Percentiles rank a stretch among this genome's conserved stretches.
Conservation (phyloP, 2,113 vertebrate species). For the Prolemur simus region DNA sequence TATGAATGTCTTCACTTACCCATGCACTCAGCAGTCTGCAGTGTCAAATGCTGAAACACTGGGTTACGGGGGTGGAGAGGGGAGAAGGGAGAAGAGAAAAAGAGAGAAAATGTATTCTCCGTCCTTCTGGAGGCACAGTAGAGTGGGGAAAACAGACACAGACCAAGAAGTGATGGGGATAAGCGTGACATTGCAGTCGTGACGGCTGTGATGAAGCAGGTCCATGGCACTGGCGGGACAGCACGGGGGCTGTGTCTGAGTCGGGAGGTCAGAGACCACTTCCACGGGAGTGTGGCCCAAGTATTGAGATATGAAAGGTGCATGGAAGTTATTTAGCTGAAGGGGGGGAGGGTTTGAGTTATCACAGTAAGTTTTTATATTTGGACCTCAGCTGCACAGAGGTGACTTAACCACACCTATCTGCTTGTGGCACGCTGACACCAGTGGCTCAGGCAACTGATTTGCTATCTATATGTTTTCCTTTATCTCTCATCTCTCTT, state of each 20-base stretch:
- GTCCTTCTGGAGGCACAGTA: background rate
- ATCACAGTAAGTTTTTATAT: background rate
- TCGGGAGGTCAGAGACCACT: background rate
- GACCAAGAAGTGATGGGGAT: background rate
- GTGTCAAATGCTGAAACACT: too few species aligned
- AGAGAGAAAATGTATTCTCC: background rate
- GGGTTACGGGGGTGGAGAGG: background rate
- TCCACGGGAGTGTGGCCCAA: background rate
- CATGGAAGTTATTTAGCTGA: background rate
- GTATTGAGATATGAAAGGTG: accelerated
- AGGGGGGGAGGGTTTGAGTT: background rate
- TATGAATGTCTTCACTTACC: background rate
- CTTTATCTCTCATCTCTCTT: background rate
- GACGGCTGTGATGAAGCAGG: accelerated
- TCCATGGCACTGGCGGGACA: accelerated
- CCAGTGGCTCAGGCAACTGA: background rate
- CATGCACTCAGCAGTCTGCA: background rate
- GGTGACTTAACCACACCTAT: background rate
- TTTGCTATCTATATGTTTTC: background rate
- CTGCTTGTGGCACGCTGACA: background rate
- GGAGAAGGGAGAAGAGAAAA: background rate
- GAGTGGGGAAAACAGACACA: background rate
- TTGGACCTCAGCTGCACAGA: background rate
- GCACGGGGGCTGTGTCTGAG: background rate
- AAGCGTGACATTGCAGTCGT: background rate